Percentiles rank a stretch among this genome's conserved stretches.
Evolutionary conservation across 2,113 vertebrate species (phyloP).

Genomic region (Pomatostomus ruficeps): DNA sequence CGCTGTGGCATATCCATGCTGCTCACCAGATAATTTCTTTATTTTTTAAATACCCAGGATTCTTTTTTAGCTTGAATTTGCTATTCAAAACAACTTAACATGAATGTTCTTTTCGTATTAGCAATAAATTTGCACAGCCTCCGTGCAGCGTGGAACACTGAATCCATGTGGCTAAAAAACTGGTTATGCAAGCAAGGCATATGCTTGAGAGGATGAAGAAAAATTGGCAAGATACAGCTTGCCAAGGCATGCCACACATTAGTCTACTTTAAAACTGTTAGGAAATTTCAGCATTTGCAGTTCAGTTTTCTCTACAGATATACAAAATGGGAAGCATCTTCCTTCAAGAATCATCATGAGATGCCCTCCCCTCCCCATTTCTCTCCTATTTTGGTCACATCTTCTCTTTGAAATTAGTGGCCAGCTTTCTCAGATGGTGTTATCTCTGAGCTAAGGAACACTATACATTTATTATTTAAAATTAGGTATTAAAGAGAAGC

Average conservation of each 20-base stretch:
- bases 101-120: slow-evolving; percentile 63
- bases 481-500: not conserved
- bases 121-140: slow-evolving; percentile 34
- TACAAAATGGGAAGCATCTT: not conserved
- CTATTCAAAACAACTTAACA: slow-evolving; percentile 26
- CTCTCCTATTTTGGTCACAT: not conserved
- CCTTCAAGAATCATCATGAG: not conserved
- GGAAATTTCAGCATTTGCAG: slow-evolving; percentile 43
- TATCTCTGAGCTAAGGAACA: not conserved
- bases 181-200: slow-evolving; percentile 62
- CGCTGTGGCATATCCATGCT: not conserved
- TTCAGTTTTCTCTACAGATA: slow-evolving; percentile 19
- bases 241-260: slow-evolving; percentile 61
- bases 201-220: slow-evolving; percentile 54
- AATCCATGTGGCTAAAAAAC: slow-evolving; percentile 59
- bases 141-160: not conserved
- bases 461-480: not conserved
- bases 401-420: not conserved
- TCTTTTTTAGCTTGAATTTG: slow-evolving; percentile 18
- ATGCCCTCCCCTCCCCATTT: not conserved
- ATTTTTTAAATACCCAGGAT: not conserved
- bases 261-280: slow-evolving; percentile 52
- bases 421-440: not conserved
- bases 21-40: not conserved
- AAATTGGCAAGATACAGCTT: slow-evolving; percentile 53